These are phyloP conservation scores for Rhinolophus sinicus DNA, from an alignment of 2,113 vertebrate genomes.

Conservation along the genomic window DNA sequence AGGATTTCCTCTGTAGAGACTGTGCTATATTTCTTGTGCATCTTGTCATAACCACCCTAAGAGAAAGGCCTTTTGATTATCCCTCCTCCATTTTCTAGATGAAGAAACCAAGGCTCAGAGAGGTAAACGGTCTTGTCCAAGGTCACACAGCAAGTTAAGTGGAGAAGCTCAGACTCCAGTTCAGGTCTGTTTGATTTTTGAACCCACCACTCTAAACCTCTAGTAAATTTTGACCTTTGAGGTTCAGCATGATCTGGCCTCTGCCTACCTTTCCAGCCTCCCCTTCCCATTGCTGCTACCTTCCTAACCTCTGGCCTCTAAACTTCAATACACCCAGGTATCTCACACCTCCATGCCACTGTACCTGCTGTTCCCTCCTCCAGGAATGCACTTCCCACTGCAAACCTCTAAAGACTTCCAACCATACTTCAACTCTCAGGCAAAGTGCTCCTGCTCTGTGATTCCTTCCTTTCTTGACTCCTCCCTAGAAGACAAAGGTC, in stretches of 20 bases:
- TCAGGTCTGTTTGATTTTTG: not conserved
- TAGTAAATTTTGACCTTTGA: not conserved
- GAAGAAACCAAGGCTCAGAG: not conserved
- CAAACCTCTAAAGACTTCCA: not conserved
- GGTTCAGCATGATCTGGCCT: not conserved
- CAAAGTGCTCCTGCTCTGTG: not conserved
- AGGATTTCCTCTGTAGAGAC: not conserved
- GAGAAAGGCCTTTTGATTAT: not conserved
- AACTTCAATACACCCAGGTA: not conserved
- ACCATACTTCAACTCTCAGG: not conserved
- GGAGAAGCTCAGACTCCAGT: not conserved
- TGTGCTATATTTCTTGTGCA: not conserved
- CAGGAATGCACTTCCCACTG: not conserved
- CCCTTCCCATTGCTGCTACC: too few species aligned
- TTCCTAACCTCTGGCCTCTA: not conserved
- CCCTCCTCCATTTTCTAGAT: not conserved
- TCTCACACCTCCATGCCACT: not conserved
- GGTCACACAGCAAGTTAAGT: not conserved
- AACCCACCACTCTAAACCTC: not conserved
- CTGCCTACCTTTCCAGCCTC: not conserved
- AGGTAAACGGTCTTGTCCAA: not conserved
- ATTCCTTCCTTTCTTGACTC: not conserved
- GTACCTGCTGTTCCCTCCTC: not conserved
- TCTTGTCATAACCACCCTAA: not conserved
- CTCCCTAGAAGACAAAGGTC: not conserved